phyloP scores from a whole-genome alignment of 2,888 invertebrate species.

The Ochropleura plecta region DNA sequence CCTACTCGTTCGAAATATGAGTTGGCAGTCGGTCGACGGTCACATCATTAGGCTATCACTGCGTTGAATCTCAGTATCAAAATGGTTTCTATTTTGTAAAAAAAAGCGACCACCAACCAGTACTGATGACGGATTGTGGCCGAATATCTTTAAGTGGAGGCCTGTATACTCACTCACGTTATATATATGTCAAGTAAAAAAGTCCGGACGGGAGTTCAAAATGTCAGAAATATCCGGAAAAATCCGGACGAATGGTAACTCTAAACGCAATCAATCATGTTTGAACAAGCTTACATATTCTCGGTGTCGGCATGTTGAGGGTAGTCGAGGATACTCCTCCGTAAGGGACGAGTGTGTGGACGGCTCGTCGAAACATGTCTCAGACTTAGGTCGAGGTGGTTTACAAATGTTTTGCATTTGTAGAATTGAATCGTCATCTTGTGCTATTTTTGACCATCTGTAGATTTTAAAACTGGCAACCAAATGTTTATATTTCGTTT shows the following conservation, averaged over 20 bases:
- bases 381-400: not conserved
- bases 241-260: not conserved
- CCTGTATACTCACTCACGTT: no score
- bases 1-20: no score
- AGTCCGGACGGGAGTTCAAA: not conserved
- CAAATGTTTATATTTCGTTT: not conserved
- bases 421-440: not conserved
- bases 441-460: not conserved
- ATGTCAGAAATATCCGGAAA: not conserved
- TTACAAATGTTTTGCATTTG: constrained; percentile 18
- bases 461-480: not conserved
- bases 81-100: no score
- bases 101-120: no score
- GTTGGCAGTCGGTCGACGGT: no score
- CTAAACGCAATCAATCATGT: constrained; percentile 64
- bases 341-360: constrained; percentile 33
- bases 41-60: no score
- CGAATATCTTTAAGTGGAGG: no score
- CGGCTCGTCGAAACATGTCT: constrained; percentile 32
- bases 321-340: constrained; percentile 26
- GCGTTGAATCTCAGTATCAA: no score
- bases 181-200: not conserved
- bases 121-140: no score
- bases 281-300: constrained; percentile 61
- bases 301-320: constrained; percentile 34